phyloP scores from a whole-genome alignment of 2,797 vertebrate genomes.

The Selene dorsalis region DNA sequence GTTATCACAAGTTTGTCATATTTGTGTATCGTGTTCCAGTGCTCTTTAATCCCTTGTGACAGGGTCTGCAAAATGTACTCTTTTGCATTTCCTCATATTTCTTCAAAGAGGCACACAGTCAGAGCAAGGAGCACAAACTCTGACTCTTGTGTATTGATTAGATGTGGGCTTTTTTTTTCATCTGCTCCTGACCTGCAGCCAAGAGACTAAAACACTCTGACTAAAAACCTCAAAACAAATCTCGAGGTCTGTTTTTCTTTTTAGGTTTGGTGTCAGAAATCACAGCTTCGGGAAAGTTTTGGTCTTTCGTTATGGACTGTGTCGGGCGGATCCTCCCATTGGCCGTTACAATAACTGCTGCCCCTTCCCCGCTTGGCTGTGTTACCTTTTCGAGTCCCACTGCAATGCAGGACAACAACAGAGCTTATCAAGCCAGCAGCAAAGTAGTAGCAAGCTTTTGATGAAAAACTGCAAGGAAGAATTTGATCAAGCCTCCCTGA shows the following conservation, averaged over 20 bases:
- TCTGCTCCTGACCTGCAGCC: conserved; percentile 1
- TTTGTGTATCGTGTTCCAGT: conserved; percentile 72
- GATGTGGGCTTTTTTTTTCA: conserved; percentile 9
- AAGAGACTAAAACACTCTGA: conserved; percentile 6
- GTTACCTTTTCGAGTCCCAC: conserved; percentile 23
- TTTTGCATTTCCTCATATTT: conserved; percentile 59
- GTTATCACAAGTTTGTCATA: conserved; percentile 77
- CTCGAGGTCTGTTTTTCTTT: conserved; percentile 25
- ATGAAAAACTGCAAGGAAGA: conserved; percentile 35
- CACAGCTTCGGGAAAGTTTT: conserved; percentile 26
- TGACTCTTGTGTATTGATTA: conserved; percentile 45
- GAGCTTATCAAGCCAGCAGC: conserved; percentile 11
- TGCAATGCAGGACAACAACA: conserved; percentile 28
- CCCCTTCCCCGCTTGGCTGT: background rate
- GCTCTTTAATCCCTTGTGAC: conserved; percentile 76
- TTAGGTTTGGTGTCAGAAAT: conserved; percentile 25
- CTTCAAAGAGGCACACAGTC: conserved; percentile 54
- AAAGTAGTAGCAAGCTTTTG: conserved; percentile 29
- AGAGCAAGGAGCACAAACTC: conserved; percentile 56
- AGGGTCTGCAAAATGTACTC: conserved; percentile 67
- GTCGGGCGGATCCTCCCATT: conserved; percentile 7
- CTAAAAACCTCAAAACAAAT: conserved; percentile 17
- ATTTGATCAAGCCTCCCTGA: conserved; percentile 34
- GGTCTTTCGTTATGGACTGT: conserved; percentile 12
- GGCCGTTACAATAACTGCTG: background rate